Evolutionary conservation across 2,888 invertebrate species (phyloP).

Genomic region (Sialis fuliginosa): DNA sequence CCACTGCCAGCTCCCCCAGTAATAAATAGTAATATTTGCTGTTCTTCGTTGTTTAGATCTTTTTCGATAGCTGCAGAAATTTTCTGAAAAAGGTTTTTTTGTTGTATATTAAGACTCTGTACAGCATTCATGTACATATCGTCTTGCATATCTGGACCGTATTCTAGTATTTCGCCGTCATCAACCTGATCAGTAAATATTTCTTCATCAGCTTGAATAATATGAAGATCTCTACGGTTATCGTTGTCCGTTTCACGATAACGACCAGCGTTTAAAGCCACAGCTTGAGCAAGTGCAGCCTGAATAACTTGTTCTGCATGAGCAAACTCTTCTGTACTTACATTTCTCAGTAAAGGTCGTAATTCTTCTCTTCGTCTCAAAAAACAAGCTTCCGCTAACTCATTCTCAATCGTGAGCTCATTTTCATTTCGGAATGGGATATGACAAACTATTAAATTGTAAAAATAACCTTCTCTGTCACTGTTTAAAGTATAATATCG

Average conservation of each 20-base stretch:
- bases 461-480: constrained; percentile 5
- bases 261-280: constrained; percentile 5
- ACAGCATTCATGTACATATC: constrained; percentile 1
- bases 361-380: constrained; percentile 6
- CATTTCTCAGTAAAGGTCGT: constrained; percentile 10
- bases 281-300: constrained; percentile 12
- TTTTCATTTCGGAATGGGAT: constrained; percentile 6
- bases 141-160: constrained; percentile 3
- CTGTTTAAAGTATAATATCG: background rate
- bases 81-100: constrained; percentile 6
- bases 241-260: constrained; percentile 5
- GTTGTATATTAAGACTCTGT: constrained; percentile 8
- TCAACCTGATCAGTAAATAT: background rate
- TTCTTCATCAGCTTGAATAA: too few species aligned
- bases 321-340: constrained; percentile 10
- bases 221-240: too few species aligned
- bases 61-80: constrained; percentile 4
- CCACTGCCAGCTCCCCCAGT: constrained; percentile 13
- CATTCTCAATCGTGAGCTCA: background rate
- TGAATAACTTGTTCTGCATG: constrained; percentile 14
- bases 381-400: constrained; percentile 5
- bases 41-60: background rate
- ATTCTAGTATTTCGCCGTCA: constrained; percentile 3
- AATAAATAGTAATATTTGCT: constrained; percentile 4
- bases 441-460: constrained; percentile 7